Conservation (phyloP, 2,797 vertebrate genomes). For the Channa striata region DNA sequence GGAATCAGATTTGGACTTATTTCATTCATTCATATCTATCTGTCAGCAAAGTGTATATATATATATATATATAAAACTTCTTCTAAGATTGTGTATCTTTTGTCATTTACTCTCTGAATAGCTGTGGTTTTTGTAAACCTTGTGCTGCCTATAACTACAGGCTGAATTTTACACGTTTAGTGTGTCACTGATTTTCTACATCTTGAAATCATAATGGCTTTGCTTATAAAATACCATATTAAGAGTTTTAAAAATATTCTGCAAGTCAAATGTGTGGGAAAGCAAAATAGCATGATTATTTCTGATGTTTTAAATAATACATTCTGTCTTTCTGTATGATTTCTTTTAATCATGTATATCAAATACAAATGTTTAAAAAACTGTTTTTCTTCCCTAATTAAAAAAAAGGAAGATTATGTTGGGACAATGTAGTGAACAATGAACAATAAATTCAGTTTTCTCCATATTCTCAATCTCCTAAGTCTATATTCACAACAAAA, state of each 20-base stretch:
- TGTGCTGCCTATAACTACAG: conserved; percentile 32
- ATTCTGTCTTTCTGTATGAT: too few species aligned
- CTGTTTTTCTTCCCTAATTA: too few species aligned
- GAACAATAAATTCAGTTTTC: too few species aligned
- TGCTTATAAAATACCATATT: conserved; percentile 52
- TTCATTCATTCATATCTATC: conserved; percentile 14
- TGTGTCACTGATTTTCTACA: conserved; percentile 54
- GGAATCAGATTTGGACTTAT: neutral
- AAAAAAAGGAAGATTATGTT: too few species aligned
- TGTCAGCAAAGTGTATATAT: conserved; percentile 15
- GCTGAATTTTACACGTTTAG: conserved; percentile 40
- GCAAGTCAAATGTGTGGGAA: conserved; percentile 31
- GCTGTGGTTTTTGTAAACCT: conserved; percentile 55
- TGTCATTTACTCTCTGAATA: conserved; percentile 31
- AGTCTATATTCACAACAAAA: too few species aligned
- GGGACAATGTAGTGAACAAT: too few species aligned
- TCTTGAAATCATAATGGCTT: conserved; percentile 60
- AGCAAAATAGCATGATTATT: neutral
- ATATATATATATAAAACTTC: conserved; percentile 12
- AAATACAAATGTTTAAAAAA: too few species aligned
- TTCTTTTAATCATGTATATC: too few species aligned
- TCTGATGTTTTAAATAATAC: too few species aligned
- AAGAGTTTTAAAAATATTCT: conserved; percentile 49
- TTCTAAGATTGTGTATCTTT: neutral
- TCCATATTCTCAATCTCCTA: too few species aligned